phyloP scores from a whole-genome alignment of 2,888 invertebrate species.

The Synergus umbraculus region DNA sequence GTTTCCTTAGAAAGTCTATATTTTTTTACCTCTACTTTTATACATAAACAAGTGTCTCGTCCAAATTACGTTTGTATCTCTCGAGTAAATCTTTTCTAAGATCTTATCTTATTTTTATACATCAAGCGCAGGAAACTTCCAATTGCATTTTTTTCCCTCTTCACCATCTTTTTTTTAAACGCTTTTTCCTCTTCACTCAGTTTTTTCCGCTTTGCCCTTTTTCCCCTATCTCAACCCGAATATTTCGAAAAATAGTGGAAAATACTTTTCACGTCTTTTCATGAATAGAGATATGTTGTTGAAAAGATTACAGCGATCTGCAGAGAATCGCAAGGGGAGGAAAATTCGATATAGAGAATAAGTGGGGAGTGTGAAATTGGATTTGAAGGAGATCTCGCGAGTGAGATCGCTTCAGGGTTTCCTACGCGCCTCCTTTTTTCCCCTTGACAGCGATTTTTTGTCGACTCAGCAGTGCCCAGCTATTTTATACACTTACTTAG shows the following conservation, averaged over 20 bases:
- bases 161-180: too few species aligned
- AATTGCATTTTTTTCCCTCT: too few species aligned
- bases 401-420: constrained; percentile 46
- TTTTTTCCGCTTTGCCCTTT: not conserved
- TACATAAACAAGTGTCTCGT: too few species aligned
- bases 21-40: too few species aligned
- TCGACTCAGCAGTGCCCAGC: constrained; percentile 43
- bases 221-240: too few species aligned
- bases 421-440: constrained; percentile 42
- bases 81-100: too few species aligned
- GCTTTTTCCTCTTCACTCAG: not conserved
- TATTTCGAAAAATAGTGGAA: not conserved
- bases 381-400: constrained; percentile 47
- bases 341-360: constrained; percentile 51
- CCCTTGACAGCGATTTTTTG: constrained; percentile 48
- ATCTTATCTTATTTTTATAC: too few species aligned
- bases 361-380: constrained; percentile 49
- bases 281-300: not conserved
- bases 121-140: too few species aligned
- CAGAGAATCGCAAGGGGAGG: constrained; percentile 38
- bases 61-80: too few species aligned
- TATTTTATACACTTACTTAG: constrained; percentile 34
- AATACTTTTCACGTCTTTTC: not conserved
- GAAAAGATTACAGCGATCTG: constrained; percentile 24
- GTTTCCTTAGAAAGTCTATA: too few species aligned